Conservation (phyloP, 2,888 invertebrate genomes). For the Megastigmus dorsalis region DNA sequence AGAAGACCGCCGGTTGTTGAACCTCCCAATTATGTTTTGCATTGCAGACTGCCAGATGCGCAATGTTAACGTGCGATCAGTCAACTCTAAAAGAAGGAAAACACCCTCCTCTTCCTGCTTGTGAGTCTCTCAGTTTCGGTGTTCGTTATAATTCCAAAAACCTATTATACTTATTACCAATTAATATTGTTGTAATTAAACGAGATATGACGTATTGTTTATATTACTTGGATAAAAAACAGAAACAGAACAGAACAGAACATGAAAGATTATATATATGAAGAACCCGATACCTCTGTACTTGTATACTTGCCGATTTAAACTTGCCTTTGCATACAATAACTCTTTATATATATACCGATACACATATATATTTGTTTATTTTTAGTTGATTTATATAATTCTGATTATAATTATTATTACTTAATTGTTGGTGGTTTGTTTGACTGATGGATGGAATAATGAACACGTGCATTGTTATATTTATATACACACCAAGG, state of each 20-base stretch:
- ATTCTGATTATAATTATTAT: conserved; percentile 25
- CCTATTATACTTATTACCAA: conserved; percentile 68
- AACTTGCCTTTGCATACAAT: conserved; percentile 61
- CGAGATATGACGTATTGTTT: conserved; percentile 62
- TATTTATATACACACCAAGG: too few species aligned
- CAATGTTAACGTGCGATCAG: conserved; percentile 85
- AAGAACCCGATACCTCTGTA: conserved; percentile 62
- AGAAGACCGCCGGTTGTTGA: conserved; percentile 71
- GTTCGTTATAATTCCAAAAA: conserved; percentile 74
- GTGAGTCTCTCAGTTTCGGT: conserved; percentile 79
- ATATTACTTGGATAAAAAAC: conserved; percentile 59
- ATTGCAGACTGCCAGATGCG: conserved; percentile 86
- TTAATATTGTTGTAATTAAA: conserved; percentile 62
- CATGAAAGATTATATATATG: too few species aligned
- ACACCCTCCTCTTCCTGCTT: conserved; percentile 81
- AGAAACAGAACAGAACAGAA: too few species aligned
- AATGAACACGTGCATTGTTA: conserved; percentile 62
- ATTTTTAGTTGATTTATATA: conserved; percentile 39
- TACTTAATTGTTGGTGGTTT: conserved; percentile 55
- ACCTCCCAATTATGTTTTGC: conserved; percentile 78
- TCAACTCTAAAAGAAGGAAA: conserved; percentile 82
- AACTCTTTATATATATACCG: conserved; percentile 4
- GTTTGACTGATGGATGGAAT: conserved; percentile 67
- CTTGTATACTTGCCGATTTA: conserved; percentile 66
- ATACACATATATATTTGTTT: conserved; percentile 35